Evolutionary conservation across 2,113 vertebrate species (phyloP), one percentile per base, ranked within the genome.

Genomic region (Puffinus mauretanicus): DNA sequence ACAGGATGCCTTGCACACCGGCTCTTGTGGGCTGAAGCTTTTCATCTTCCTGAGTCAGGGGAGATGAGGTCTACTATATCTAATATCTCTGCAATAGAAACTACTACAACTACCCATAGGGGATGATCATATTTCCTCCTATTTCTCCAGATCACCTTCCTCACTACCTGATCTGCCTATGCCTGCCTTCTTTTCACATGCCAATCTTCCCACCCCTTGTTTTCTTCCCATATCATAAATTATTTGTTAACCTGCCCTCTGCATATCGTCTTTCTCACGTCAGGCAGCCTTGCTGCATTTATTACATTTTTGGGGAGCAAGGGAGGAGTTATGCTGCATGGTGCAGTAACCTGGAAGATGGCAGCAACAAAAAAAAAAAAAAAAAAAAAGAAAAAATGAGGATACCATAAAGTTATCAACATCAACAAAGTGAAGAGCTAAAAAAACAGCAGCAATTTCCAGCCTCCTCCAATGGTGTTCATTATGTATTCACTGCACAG

Each of bases 401-500:
- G 19, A 49, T 36, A 34, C 46, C 70, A 52, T 82, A 16, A 89
- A 91, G 86, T 89, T 82, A 75, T 73, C 80, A 88, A 70, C 84
- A 96, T 11, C 90, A 77, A 84, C 66, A 89, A 89, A 90, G 75
- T 6, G 15, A 86, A 87, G 52, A 89, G 62, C 11, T 34, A 65
- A 87, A 92, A 92, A 96, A 54, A 0, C 51, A 88, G 78, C 26
- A 86, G 86, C 38, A 38, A 73, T 94, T 91, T 70, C 34, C 91
- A 94, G 80, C 85, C 78, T 87, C 58, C 67, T 87, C 62, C 19
- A 0, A 27, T 22, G 38, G 24, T 11, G 13, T 55, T 95, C 94
- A 94, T 96, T 91, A 93, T 30, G 64, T 11, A 96, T 94, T 83
- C 95, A 88, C 22, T 5, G 2, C 91, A 82, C 72, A 93, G 91